Conservation (phyloP, 2,113 vertebrate genomes). For the Danionella cerebrum region DNA sequence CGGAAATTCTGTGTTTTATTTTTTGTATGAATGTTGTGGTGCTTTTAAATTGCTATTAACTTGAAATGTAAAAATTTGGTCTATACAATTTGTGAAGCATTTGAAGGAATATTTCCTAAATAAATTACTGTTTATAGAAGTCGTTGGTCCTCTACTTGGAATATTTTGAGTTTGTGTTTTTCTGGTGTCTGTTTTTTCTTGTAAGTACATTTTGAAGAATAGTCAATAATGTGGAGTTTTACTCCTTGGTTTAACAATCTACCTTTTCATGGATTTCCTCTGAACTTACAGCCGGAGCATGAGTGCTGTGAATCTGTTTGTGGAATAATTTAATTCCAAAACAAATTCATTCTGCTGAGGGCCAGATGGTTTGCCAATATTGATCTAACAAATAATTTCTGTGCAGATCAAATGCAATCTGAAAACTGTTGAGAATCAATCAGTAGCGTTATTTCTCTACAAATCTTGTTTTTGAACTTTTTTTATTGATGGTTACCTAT, state of each 20-base stretch:
- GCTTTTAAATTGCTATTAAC: too few relatives aligned
- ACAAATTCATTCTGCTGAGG: background rate
- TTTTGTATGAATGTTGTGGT: too few relatives aligned
- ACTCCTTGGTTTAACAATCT: background rate
- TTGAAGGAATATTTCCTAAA: too few relatives aligned
- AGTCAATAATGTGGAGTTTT: background rate
- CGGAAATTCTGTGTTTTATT: too few relatives aligned
- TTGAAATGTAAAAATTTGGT: too few relatives aligned
- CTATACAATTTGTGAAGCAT: too few relatives aligned
- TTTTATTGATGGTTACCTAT: slow-evolving; percentile 18
- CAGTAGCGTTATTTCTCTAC: background rate
- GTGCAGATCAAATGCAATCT: too few relatives aligned
- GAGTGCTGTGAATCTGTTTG: background rate
- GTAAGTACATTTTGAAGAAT: background rate
- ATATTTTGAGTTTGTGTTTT: too few relatives aligned
- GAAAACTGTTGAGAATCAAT: background rate
- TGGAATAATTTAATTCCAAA: slow-evolving; percentile 7
- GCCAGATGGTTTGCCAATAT: background rate
- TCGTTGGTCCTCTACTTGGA: too few relatives aligned
- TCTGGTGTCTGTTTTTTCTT: background rate
- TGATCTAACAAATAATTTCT: slow-evolving; percentile 4
- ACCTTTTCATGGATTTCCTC: slow-evolving; percentile 1
- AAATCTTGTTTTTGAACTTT: slow-evolving; percentile 5
- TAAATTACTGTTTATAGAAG: too few relatives aligned
- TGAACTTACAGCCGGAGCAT: too few relatives aligned